These are phyloP conservation scores for Trileptium ribeirensis DNA, from an alignment of 2,888 invertebrate species.

Conservation along the genomic window DNA sequence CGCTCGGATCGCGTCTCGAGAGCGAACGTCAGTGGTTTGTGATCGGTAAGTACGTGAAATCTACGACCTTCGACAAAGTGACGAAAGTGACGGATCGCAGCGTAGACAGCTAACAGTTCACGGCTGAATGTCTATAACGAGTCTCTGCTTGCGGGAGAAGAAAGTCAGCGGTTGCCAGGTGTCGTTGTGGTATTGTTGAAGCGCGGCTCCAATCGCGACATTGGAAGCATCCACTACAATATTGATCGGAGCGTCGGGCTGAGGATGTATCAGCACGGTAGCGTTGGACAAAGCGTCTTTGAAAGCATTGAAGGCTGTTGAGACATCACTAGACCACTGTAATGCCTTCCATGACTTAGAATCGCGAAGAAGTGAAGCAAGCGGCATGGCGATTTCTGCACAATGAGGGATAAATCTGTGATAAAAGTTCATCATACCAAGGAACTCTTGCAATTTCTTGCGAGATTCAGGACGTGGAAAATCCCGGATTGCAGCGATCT, in stretches of 20 bases:
- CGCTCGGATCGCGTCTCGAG: not conserved
- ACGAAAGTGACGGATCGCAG: not conserved
- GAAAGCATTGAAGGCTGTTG: not conserved
- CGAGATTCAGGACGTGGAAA: not conserved
- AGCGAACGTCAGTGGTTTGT: not conserved
- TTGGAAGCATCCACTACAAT: not conserved
- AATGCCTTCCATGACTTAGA: not conserved
- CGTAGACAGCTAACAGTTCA: not conserved
- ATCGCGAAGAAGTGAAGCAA: not conserved
- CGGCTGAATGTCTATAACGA: not conserved
- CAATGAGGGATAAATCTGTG: conserved; percentile 2
- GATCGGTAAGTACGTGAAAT: not conserved
- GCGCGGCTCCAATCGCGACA: not conserved
- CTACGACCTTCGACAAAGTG: not conserved
- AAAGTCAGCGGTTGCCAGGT: not conserved
- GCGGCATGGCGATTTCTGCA: not conserved
- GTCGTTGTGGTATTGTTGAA: not conserved
- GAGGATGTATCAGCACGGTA: not conserved
- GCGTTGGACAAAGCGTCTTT: not conserved
- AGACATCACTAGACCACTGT: not conserved
- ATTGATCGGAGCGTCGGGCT: not conserved
- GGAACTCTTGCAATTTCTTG: not conserved
- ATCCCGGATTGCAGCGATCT: too few species aligned
- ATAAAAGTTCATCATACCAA: not conserved
- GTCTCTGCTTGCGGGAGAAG: not conserved